phyloP scores from a whole-genome alignment of 2,113 vertebrate genomes.

The Hippocampus comes region DNA sequence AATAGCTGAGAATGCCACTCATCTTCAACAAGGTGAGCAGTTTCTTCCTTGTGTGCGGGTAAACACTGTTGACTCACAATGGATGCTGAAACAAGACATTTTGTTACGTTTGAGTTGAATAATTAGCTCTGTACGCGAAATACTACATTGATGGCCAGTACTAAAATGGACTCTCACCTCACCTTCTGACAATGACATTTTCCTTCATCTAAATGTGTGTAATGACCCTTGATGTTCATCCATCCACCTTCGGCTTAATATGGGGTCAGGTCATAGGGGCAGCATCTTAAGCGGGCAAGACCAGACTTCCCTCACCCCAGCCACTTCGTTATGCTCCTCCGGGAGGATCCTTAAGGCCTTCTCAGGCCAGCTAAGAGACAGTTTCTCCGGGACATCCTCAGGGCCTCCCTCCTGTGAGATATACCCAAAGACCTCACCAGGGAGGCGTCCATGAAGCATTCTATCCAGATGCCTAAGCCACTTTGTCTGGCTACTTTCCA shows the following conservation, averaged over 20 bases:
- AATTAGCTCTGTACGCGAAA: not conserved
- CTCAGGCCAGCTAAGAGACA: not conserved
- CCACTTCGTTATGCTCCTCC: not conserved
- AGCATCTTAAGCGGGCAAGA: not conserved
- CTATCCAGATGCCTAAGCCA: not conserved
- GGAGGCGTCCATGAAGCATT: not conserved
- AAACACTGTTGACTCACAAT: not conserved
- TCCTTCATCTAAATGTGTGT: not conserved
- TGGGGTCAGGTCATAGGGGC: not conserved
- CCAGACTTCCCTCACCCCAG: not conserved
- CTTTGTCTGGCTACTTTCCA: not conserved
- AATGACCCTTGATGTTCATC: not conserved
- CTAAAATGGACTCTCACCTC: not conserved
- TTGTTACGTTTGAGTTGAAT: not conserved
- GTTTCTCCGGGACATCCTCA: no score
- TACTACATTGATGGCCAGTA: not conserved
- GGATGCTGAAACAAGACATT: not conserved
- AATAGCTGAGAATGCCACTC: conserved; percentile 25
- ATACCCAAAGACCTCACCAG: no score
- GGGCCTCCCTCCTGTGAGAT: no score
- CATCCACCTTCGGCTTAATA: not conserved
- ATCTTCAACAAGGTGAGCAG: conserved; percentile 20
- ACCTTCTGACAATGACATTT: not conserved
- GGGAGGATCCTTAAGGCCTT: not conserved
- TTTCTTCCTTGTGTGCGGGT: conserved; percentile 32